Base-by-base conservation (phyloP, 2,888 invertebrate genomes). In the Tillus elongatus region DNA sequence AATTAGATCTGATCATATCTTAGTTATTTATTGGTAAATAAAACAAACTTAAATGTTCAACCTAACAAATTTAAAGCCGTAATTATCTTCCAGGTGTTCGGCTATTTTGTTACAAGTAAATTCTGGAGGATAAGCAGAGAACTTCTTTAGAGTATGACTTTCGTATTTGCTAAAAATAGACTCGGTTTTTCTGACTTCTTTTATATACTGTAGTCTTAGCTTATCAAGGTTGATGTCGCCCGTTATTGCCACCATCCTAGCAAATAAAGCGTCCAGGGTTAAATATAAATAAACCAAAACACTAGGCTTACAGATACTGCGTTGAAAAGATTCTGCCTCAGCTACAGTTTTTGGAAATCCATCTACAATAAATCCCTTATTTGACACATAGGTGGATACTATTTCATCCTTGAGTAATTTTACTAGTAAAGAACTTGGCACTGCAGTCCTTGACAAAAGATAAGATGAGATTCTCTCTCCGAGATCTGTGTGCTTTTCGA, bases 31-130 rank as follows among this genome's bases (percentile, higher is more conserved):
- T n/a, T n/a, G n/a, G n/a, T n/a, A n/a, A n/a, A n/a, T n/a, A n/a
- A n/a, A n/a, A n/a, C n/a, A n/a, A n/a, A n/a, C n/a, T n/a, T n/a
- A n/a, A n/a, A n/a, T 35, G 19, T 30, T 31, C 35, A 39, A 27
- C 6, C 36, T 19, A 11, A 14, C 12, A 15, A 40, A 40, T 13
- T 40, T 27, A 15, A n/a, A 36, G 2, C 40, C 36, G 6, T 12
- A 40, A 33, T 40, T 31, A 16, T 40, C 36, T 12, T 40, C 36
- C 34, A 40, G 29, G 16, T 30, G 14, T 3, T 36, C 36, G 12
- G 35, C 15, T 13, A 39, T n/a, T 11, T 28, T 19, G 6, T 10
- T 36, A 3, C 31, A 27, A 1, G 40, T 33, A 9, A 33, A 28
- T 12, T 40, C 40, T 11, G 29, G 30, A 3, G 40, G 40, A 19